Conservation (phyloP, 2,113 vertebrate genomes). For the Paraplagusia blochii region DNA sequence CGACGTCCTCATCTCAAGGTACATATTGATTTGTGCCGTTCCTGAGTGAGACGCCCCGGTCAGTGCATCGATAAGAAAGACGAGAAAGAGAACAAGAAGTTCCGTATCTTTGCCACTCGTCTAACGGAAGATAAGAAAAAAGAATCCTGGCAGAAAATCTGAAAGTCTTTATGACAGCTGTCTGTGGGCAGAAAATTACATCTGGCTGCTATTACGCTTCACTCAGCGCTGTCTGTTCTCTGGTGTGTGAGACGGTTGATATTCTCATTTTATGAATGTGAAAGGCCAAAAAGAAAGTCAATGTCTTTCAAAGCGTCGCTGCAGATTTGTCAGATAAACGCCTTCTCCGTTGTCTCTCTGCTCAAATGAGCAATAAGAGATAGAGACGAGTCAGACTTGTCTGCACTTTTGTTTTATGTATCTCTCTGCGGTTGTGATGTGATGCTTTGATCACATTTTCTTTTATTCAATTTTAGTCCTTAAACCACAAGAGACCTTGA, state of each 20-base stretch:
- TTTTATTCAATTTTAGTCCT: too few species aligned
- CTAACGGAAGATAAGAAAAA: slow-evolving; percentile 24
- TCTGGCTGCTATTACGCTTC: slow-evolving; percentile 19
- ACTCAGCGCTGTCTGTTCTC: background rate
- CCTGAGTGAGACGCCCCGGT: slow-evolving; percentile 33
- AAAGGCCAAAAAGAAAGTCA: slow-evolving; percentile 7
- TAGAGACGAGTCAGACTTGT: background rate
- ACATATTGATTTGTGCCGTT: slow-evolving; percentile 50
- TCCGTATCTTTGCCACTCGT: slow-evolving; percentile 18
- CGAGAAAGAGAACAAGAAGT: slow-evolving; percentile 31
- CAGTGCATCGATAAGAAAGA: slow-evolving; percentile 31
- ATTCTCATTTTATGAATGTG: slow-evolving; percentile 1
- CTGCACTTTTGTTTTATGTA: too few species aligned
- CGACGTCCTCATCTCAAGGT: background rate
- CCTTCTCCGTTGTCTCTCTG: background rate
- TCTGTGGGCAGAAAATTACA: slow-evolving; percentile 15
- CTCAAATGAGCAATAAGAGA: background rate
- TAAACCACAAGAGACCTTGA: too few species aligned
- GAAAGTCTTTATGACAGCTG: slow-evolving; percentile 20
- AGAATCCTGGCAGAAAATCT: slow-evolving; percentile 24
- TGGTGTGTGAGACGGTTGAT: slow-evolving; percentile 2
- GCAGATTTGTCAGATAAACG: background rate
- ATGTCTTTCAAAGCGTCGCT: background rate
- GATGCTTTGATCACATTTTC: too few species aligned
- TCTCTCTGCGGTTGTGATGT: too few species aligned